Conservation (phyloP, 2,113 vertebrate genomes). For the Oryzias javanicus region DNA sequence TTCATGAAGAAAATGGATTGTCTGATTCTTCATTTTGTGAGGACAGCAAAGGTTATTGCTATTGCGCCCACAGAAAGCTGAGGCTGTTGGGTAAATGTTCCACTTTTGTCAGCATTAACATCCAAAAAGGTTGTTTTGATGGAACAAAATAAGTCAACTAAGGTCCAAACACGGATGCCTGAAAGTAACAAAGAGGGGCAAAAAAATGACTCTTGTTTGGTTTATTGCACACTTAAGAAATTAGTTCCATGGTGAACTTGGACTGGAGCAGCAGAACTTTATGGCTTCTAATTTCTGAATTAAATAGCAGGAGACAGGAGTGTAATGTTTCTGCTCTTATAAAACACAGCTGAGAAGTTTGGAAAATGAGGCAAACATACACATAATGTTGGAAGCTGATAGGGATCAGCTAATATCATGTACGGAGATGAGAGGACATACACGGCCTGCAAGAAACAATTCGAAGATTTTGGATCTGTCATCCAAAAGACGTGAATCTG, state of each 20-base stretch:
- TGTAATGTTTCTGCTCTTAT: constrained; percentile 56
- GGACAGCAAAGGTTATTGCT: constrained; percentile 12
- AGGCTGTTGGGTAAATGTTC: not conserved
- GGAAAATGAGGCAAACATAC: constrained; percentile 54
- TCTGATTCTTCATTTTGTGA: not conserved
- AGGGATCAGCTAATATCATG: constrained; percentile 43
- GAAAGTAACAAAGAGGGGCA: constrained; percentile 20
- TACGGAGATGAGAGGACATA: constrained; percentile 17
- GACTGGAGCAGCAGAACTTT: constrained; percentile 46
- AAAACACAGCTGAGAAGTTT: constrained; percentile 51
- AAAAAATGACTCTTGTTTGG: constrained; percentile 57
- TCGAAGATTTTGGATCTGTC: constrained; percentile 35
- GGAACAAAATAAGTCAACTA: constrained; percentile 12
- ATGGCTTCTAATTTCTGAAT: constrained; percentile 63
- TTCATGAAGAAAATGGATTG: not conserved
- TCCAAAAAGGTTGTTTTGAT: constrained; percentile 24
- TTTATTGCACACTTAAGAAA: constrained; percentile 68
- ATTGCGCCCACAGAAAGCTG: constrained; percentile 3
- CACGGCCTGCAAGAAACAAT: constrained; percentile 5
- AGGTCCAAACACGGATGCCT: constrained; percentile 9
- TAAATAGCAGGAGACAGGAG: constrained; percentile 60
- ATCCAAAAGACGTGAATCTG: constrained; percentile 31
- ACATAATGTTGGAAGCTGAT: constrained; percentile 41
- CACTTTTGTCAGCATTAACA: too few species aligned
- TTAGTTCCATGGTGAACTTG: constrained; percentile 65